phyloP scores from a whole-genome alignment of 2,797 vertebrate genomes.

The Mus spretus region DNA sequence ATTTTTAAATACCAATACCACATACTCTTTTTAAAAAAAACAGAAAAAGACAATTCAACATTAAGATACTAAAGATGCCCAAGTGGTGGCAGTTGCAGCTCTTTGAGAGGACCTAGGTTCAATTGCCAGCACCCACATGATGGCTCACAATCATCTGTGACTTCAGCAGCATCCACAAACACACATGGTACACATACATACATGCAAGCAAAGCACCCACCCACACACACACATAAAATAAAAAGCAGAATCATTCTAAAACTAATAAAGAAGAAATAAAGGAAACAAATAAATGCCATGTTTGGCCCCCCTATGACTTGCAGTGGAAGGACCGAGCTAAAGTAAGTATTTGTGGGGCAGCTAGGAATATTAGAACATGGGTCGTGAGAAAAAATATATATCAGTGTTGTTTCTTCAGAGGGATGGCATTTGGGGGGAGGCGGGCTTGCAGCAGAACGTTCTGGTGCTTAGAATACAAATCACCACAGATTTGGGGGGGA shows the following conservation, averaged over 20 bases:
- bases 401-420: background rate
- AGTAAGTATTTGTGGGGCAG: background rate
- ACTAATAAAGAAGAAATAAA: background rate
- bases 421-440: background rate
- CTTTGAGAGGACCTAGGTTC: background rate
- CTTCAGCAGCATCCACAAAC: background rate
- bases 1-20: background rate
- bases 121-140: background rate
- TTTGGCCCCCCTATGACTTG: background rate
- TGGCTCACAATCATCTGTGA: background rate
- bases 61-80: background rate
- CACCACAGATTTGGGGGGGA: background rate
- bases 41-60: background rate
- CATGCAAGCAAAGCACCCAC: background rate
- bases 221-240: no score
- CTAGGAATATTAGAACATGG: background rate
- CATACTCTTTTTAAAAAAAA: background rate
- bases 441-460: background rate
- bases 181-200: background rate
- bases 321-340: background rate
- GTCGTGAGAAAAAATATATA: background rate
- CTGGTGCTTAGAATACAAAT: constrained; percentile 9
- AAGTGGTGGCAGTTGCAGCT: background rate
- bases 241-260: background rate
- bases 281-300: background rate